Evolutionary conservation across 2,113 vertebrate genomes (phyloP).

Genomic region (Cynoglossus semilaevis): DNA sequence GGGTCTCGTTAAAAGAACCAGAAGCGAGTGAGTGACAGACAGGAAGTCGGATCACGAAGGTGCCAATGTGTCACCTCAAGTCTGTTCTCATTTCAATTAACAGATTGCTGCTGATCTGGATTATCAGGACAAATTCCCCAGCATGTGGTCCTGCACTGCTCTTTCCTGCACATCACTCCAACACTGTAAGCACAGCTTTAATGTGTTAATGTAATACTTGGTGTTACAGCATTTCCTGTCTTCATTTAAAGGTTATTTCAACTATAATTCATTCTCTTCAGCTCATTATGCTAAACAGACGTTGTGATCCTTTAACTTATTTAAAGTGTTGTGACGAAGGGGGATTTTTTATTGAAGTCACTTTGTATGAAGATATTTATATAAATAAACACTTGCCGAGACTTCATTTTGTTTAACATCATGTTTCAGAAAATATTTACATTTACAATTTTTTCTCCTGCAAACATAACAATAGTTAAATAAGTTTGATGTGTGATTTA

Average conservation of each 20-base stretch:
- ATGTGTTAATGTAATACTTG: not conserved
- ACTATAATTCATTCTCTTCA: no score
- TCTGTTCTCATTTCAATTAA: constrained; percentile 63
- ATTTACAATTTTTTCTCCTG: no score
- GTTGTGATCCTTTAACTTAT: no score
- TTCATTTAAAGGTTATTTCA: not conserved
- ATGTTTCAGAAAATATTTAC: no score
- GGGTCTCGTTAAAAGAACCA: constrained; percentile 36
- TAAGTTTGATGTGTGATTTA: no score
- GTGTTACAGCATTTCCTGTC: not conserved
- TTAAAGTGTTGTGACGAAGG: no score
- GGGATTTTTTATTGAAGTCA: no score
- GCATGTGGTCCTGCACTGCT: constrained; percentile 42
- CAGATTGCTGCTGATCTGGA: constrained; percentile 39
- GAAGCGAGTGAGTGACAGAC: constrained; percentile 57
- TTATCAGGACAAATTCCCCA: constrained; percentile 25
- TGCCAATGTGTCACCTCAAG: constrained; percentile 56
- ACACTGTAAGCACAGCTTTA: not conserved
- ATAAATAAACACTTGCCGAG: no score
- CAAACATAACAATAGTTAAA: no score
- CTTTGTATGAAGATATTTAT: no score
- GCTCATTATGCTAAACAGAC: no score
- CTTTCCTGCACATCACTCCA: constrained; percentile 25
- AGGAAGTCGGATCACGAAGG: constrained; percentile 52
- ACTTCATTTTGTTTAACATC: no score